Percentiles rank a stretch among this genome's conserved stretches.
Evolutionary conservation across 1,140 invertebrate genomes (phyloP).

Genomic region (Eurosta solidaginis): DNA sequence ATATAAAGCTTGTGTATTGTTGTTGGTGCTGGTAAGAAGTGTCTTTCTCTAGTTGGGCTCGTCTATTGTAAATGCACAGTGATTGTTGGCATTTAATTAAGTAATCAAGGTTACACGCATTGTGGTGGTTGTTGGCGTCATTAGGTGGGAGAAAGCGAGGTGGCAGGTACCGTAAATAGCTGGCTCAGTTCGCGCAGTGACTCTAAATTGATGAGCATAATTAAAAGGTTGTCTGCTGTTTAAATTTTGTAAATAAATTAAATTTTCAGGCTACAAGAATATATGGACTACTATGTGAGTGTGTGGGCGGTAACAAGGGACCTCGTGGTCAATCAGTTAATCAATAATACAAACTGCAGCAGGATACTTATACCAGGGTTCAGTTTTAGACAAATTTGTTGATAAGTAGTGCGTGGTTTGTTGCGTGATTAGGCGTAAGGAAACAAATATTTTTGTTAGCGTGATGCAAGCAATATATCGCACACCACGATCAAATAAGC

Average conservation of each 20-base stretch:
- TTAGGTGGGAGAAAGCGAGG: not conserved
- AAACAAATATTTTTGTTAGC: not conserved
- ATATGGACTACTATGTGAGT: not conserved
- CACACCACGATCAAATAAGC: no score
- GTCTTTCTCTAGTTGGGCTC: not conserved
- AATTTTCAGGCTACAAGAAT: not conserved
- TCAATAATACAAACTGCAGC: not conserved
- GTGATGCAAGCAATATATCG: no score
- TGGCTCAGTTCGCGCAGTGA: not conserved
- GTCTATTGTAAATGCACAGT: not conserved
- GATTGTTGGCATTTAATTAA: conserved; percentile 28
- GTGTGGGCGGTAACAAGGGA: not conserved
- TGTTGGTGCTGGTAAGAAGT: not conserved
- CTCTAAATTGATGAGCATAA: not conserved
- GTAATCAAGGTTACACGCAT: conserved; percentile 19
- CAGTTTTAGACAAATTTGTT: not conserved
- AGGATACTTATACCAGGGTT: no score
- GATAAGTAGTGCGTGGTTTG: not conserved
- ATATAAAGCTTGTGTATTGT: not conserved
- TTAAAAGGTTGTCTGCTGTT: conserved; percentile 16
- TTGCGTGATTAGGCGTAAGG: not conserved
- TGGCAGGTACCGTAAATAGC: not conserved
- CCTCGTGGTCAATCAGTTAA: not conserved
- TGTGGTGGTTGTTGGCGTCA: not conserved
- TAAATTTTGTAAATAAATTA: conserved; percentile 6